Base-by-base conservation (phyloP, 1,140 invertebrate species). In the Drosophila novamexicana region DNA sequence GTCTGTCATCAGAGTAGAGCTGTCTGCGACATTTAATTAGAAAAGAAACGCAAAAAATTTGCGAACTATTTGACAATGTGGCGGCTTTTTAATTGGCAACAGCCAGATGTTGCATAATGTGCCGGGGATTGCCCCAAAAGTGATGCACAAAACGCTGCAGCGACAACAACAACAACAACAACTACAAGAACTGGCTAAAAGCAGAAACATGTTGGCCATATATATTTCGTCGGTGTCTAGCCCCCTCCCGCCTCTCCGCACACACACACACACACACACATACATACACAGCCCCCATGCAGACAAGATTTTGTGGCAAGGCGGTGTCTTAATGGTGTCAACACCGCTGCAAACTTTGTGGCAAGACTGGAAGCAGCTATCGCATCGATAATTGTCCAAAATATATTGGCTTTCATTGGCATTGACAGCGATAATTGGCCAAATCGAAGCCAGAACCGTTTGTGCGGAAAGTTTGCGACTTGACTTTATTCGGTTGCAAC, bases 391-490 rank as follows among this genome's bases (percentile, higher is more conserved):
- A 50, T 57, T 59, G 47, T 37, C 54, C 53, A 78, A 78, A 83
- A 81, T 81, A 75, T 83, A 83, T 75, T 79, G 75, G 79, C 79
- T 81, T 81, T 83, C 75, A 83, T 83, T 81, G 79, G 64, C 75
- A 81, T 66, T 78, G 79, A 79, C 79, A 69, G 79, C 79, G 65
- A 75, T 81, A 81, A 81, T 81, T 81, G 79, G 69, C 57, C 44
- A 58, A 57, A 56, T 47, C 61, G 32, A n/a, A 47, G 34, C 42
- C 34, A 49, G 64, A 58, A 58, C 52, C 40, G 53, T 45, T 62
- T 49, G 7, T 29, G 22, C 50, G 3, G 29, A 52, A 29, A 29
- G 22, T 5, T 22, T 54, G 16, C 22, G 34, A 18, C 18, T 34
- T 16, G 18, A 45, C 58, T 62, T 52, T 32, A 50, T 63, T 47